A percentile compares a stretch with the other conserved stretches of the same genome.
Conservation (phyloP, 2,888 invertebrate genomes). For the Diarsia rubi region DNA sequence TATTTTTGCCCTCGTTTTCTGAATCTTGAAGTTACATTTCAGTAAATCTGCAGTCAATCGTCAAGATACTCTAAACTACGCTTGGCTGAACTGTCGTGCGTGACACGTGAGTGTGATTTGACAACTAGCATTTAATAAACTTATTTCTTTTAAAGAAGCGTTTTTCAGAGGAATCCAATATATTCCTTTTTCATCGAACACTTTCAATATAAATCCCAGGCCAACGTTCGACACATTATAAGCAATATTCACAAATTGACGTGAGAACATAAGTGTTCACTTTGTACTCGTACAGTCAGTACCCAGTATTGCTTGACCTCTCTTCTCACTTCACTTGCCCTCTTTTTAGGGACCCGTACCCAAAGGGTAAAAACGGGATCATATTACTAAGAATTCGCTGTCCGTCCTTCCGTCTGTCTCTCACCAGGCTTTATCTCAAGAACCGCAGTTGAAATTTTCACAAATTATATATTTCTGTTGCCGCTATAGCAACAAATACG, state of each 20-base stretch:
- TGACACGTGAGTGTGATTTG: neutral
- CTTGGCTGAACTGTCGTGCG: neutral
- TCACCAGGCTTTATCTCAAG: too few species aligned
- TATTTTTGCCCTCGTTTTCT: neutral
- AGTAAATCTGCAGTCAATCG: neutral
- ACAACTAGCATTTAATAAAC: neutral
- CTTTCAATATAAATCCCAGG: slow-evolving; percentile 18
- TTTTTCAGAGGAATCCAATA: slow-evolving; percentile 18
- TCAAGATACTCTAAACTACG: neutral
- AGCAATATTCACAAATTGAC: slow-evolving; percentile 48
- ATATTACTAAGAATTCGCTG: too few species aligned
- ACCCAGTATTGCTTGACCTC: too few species aligned
- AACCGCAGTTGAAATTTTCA: too few species aligned
- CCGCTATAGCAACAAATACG: too few species aligned
- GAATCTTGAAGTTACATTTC: neutral
- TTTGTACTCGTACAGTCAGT: slow-evolving; percentile 5
- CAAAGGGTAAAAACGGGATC: too few species aligned
- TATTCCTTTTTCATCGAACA: slow-evolving; percentile 32
- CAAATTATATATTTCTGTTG: too few species aligned
- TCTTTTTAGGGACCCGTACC: too few species aligned
- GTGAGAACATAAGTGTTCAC: slow-evolving; percentile 34
- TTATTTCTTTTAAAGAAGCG: neutral
- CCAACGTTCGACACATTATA: slow-evolving; percentile 20
- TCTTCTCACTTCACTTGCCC: too few species aligned
- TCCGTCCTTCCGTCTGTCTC: too few species aligned